phyloP scores from a whole-genome alignment of 2,888 invertebrate species.

The Operophtera brumata region DNA sequence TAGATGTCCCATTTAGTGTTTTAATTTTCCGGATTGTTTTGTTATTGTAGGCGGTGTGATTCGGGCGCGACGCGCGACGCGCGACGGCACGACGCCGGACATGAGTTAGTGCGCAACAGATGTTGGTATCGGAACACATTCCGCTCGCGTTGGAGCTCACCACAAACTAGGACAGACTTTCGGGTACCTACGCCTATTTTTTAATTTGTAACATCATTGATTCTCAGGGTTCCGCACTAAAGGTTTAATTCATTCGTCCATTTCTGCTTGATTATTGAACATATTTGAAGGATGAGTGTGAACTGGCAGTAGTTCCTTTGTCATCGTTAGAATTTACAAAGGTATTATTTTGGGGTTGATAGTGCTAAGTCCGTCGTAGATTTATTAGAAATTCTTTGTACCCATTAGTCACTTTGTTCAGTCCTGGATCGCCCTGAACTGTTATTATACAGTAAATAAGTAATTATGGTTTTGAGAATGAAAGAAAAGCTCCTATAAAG shows the following conservation, averaged over 20 bases:
- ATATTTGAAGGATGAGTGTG: too few species aligned
- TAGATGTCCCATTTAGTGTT: slow-evolving; percentile 3
- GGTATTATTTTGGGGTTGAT: too few species aligned
- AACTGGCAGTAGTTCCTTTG: too few species aligned
- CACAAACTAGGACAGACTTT: slow-evolving; percentile 18
- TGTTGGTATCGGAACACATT: slow-evolving; percentile 40
- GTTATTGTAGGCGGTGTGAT: slow-evolving; percentile 12
- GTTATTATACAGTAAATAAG: too few species aligned
- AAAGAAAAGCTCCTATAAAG: background rate
- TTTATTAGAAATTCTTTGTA: too few species aligned
- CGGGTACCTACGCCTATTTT: background rate
- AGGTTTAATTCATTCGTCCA: too few species aligned
- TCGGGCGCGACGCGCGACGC: too few species aligned
- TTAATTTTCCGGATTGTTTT: slow-evolving; percentile 13
- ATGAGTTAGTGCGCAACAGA: slow-evolving; percentile 70
- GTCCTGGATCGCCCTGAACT: too few species aligned
- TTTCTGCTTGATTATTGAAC: too few species aligned
- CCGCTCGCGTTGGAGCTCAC: slow-evolving; percentile 8
- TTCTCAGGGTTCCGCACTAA: background rate
- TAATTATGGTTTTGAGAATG: background rate
- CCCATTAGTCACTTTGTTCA: too few species aligned
- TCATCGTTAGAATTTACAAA: too few species aligned
- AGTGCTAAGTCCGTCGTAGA: too few species aligned
- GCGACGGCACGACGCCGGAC: slow-evolving; percentile 16
- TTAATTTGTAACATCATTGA: background rate